A percentile compares a stretch with the other conserved stretches of the same genome.
Evolutionary conservation across 2,113 vertebrate species (phyloP).

Genomic region (Oryzias woworae): DNA sequence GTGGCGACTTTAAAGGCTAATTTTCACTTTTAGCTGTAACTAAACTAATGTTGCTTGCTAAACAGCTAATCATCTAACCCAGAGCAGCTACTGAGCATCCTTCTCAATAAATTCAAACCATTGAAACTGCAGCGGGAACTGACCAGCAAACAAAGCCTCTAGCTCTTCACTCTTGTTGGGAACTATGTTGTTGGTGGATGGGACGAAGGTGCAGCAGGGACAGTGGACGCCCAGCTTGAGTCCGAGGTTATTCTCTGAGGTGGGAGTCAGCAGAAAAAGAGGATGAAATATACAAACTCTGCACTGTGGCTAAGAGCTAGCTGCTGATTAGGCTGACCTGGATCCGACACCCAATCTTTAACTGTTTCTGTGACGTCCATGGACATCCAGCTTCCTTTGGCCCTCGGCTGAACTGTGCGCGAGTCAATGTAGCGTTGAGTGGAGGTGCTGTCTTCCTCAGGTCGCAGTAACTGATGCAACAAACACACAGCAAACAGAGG

Average conservation of each 20-base stretch:
- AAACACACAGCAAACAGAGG: conserved; percentile 4
- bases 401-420: conserved; percentile 90
- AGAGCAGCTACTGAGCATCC: background rate
- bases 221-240: conserved; percentile 97
- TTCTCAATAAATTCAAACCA: background rate
- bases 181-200: conserved; percentile 96
- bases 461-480: conserved; percentile 85
- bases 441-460: conserved; percentile 87
- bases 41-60: background rate
- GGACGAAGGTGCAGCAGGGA: conserved; percentile 95
- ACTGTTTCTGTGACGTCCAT: conserved; percentile 95
- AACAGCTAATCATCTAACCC: background rate
- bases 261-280: background rate
- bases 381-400: conserved; percentile 93
- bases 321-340: conserved; percentile 78
- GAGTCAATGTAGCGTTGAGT: conserved; percentile 96
- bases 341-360: conserved; percentile 93
- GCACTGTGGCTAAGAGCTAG: background rate
- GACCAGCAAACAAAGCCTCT: conserved; percentile 96
- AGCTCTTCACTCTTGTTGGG: conserved; percentile 97
- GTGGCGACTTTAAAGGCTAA: background rate
- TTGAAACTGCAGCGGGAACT: conserved; percentile 1
- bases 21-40: conserved; percentile 1
- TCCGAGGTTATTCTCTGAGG: conserved; percentile 91
- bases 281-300: background rate